Base-by-base conservation (phyloP, 2,888 invertebrate genomes). In the Hermaeophaga mercurialis region DNA sequence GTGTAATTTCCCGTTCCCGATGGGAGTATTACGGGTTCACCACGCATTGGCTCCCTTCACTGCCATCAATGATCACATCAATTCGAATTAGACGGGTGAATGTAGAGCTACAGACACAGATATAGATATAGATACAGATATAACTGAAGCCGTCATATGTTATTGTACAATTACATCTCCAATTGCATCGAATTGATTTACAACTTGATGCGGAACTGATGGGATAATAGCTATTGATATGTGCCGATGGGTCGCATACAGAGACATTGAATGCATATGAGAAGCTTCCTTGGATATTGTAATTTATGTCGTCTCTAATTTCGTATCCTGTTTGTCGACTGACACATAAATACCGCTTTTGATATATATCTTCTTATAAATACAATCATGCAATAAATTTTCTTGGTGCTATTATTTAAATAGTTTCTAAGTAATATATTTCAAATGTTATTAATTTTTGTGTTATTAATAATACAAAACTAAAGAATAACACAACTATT, bases 111-210 rank as follows among this genome's bases (percentile, higher is more conserved):
- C 59, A 66, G 61, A 62, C 62, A 56, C 56, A 50, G 50, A 36
- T 22, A 46, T 56, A 60, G 62, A 64, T 63, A 64, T 60, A 61
- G 61, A 62, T 60, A 43, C 33, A 52, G 43, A 52, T 52, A 47
- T 28, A 52, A 52, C 52, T 17, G 52, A 65, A 55, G 62, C 56
- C 62, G 69, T 71, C 70, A 68, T 67, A 64, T 67, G 70, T 70
- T 72, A 71, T 70, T 68, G 69, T 69, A 70, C 72, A 74, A 74
- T 74, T 74, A 73, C 70, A 70, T 70, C 68, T 71, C 70, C 72
- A 74, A 74, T 74, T 74, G 73, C 71, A 68, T 58, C 65, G 69
- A 73, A 73, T 73, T 74, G 74, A 74, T 74, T 73, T 74, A 74
- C 64, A 67, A 66, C 68, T 65, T 57, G 50, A 68, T 64, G 64